These are phyloP conservation scores for Drosophila navojoa DNA, from an alignment of 1,140 invertebrate species.

Conservation along the genomic window DNA sequence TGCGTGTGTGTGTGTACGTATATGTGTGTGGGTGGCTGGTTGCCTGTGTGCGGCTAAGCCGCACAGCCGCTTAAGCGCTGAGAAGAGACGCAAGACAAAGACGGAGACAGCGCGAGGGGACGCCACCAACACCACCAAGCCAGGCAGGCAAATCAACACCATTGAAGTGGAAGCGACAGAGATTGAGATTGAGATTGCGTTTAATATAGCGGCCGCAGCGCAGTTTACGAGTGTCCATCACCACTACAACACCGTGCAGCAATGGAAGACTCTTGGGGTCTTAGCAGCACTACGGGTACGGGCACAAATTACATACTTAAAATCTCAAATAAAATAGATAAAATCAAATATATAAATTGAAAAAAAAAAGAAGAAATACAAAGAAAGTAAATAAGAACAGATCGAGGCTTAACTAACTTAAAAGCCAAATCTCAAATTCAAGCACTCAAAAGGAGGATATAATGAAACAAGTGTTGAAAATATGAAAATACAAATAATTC, in stretches of 20 bases:
- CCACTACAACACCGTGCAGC: slow-evolving; percentile 82
- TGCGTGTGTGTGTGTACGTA: slow-evolving; percentile 15
- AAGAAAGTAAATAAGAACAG: slow-evolving; percentile 2
- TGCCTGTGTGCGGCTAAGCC: slow-evolving; percentile 15
- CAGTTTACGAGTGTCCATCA: slow-evolving; percentile 82
- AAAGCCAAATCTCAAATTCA: slow-evolving; percentile 14
- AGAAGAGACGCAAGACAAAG: slow-evolving; percentile 8
- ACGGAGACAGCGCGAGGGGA: slow-evolving; percentile 3
- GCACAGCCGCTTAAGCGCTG: slow-evolving; percentile 26
- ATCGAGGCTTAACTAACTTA: slow-evolving; percentile 11
- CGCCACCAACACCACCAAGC: slow-evolving; percentile 1
- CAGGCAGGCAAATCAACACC: slow-evolving; percentile 67
- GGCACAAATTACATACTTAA: slow-evolving; percentile 28
- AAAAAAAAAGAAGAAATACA: neutral
- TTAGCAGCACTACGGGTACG: slow-evolving; percentile 83
- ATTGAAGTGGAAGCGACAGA: slow-evolving; percentile 72
- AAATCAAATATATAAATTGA: neutral
- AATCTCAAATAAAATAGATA: slow-evolving; percentile 1
- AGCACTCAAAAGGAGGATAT: slow-evolving; percentile 8
- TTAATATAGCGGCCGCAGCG: slow-evolving; percentile 74
- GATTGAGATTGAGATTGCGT: slow-evolving; percentile 79
- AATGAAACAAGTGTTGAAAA: neutral
- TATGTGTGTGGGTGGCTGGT: slow-evolving; percentile 8
- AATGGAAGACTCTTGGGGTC: slow-evolving; percentile 84
- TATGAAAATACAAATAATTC: neutral